A percentile compares a stretch with the other conserved stretches of the same genome.
These are phyloP conservation scores for Falco berigora DNA, from an alignment of 2,797 vertebrate species.

Conservation along the genomic window DNA sequence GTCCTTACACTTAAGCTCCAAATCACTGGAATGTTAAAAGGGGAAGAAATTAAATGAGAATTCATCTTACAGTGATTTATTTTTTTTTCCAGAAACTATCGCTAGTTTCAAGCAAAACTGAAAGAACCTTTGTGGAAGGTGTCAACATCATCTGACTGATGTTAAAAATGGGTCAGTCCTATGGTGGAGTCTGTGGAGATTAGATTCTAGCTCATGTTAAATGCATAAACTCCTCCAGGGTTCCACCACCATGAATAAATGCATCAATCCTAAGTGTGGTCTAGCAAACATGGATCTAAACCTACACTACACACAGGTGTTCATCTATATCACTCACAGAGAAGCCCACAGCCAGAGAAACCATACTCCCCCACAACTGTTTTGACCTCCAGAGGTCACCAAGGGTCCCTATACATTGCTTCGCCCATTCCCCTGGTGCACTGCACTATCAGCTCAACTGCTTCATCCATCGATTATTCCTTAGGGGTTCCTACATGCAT, in stretches of 20 bases:
- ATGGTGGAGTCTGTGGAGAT: neutral
- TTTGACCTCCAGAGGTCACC: neutral
- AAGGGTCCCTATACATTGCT: neutral
- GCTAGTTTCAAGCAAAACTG: neutral
- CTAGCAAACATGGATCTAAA: neutral
- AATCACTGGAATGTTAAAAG: neutral
- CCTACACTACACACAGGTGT: neutral
- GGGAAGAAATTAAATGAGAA: neutral
- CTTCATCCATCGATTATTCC: neutral
- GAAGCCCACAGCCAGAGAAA: neutral
- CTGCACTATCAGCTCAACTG: neutral
- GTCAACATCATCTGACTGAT: neutral
- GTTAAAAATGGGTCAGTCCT: neutral
- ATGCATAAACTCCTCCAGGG: neutral
- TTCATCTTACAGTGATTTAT: neutral
- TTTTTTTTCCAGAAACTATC: neutral
- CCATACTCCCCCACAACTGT: neutral
- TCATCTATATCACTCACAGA: neutral
- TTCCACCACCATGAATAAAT: conserved; percentile 21
- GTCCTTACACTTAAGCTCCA: neutral
- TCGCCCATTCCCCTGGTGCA: neutral
- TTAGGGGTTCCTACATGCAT: neutral
- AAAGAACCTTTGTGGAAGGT: neutral
- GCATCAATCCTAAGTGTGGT: neutral
- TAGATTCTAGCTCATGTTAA: neutral